Evolutionary conservation across 1,140 invertebrate genomes (phyloP).

Genomic region (Lethrus apterus): DNA sequence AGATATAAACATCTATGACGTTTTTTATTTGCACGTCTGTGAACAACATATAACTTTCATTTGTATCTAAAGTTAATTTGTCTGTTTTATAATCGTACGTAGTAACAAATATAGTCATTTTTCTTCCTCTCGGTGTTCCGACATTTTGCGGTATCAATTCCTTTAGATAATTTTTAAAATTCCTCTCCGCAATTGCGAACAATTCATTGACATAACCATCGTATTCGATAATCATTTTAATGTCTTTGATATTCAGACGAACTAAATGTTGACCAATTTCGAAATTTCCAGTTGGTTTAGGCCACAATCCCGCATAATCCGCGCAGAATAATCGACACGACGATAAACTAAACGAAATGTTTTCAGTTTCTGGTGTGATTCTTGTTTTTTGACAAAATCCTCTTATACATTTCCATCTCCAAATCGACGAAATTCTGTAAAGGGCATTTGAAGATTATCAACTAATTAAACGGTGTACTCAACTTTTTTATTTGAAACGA

Average conservation of each 20-base stretch:
- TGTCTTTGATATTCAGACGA: conserved; percentile 53
- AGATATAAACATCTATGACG: conserved; percentile 52
- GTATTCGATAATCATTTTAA: conserved; percentile 41
- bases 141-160: conserved; percentile 31
- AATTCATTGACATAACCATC: conserved; percentile 42
- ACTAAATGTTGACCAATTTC: conserved; percentile 51
- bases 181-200: conserved; percentile 38
- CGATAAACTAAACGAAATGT: conserved; percentile 48
- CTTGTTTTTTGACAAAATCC: conserved; percentile 48
- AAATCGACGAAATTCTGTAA: no score
- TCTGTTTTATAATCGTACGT: conserved; percentile 29
- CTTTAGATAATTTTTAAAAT: conserved; percentile 37
- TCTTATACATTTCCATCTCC: conserved; percentile 49
- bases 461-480: no score
- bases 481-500: no score
- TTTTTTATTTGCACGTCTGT: conserved; percentile 43
- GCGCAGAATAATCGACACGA: conserved; percentile 57
- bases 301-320: conserved; percentile 58
- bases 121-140: conserved; percentile 21
- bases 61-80: conserved; percentile 49
- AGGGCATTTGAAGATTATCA: no score
- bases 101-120: conserved; percentile 34
- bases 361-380: conserved; percentile 41
- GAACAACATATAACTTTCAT: conserved; percentile 60
- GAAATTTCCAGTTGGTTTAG: conserved; percentile 57